Percentiles rank a stretch among this genome's conserved stretches.
Evolutionary conservation across 1,140 invertebrate genomes (phyloP).

Genomic region (Copidosoma floridanum): DNA sequence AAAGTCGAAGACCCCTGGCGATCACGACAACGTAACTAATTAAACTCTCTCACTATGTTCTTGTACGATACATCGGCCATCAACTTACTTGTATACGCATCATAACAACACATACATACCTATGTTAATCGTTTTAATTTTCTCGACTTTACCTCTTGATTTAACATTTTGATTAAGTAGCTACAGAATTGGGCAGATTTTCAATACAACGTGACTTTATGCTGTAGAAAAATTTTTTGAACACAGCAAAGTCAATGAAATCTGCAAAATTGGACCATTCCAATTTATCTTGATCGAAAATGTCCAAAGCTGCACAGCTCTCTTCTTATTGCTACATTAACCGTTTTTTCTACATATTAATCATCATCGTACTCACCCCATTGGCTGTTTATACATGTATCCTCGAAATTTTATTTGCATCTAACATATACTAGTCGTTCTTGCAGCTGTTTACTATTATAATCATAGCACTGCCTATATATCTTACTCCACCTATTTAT

Average conservation of each 20-base stretch:
- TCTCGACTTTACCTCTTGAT: conserved; percentile 16
- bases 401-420: conserved; percentile 20
- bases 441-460: conserved; percentile 2
- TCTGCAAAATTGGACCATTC: too few relatives aligned
- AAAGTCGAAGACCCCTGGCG: conserved; percentile 53
- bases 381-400: conserved; percentile 2
- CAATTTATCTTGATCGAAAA: too few relatives aligned
- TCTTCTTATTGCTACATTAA: conserved; percentile 17
- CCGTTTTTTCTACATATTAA: conserved; percentile 10
- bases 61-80: conserved; percentile 47
- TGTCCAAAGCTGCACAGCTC: conserved; percentile 6
- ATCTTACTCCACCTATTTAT: too few relatives aligned
- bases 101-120: too few relatives aligned
- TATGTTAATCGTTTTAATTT: too few relatives aligned
- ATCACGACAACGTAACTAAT: conserved; percentile 56
- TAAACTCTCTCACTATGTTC: too few relatives aligned
- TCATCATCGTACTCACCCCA: background rate
- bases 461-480: conserved; percentile 8
- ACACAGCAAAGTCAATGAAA: too few relatives aligned
- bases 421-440: conserved; percentile 5
- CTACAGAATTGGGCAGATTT: conserved; percentile 13
- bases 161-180: conserved; percentile 25
- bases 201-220: too few relatives aligned
- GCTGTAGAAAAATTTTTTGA: too few relatives aligned
- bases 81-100: too few relatives aligned